Evolutionary conservation across 2,113 vertebrate genomes (phyloP).

Genomic region (Eclectus roratus): DNA sequence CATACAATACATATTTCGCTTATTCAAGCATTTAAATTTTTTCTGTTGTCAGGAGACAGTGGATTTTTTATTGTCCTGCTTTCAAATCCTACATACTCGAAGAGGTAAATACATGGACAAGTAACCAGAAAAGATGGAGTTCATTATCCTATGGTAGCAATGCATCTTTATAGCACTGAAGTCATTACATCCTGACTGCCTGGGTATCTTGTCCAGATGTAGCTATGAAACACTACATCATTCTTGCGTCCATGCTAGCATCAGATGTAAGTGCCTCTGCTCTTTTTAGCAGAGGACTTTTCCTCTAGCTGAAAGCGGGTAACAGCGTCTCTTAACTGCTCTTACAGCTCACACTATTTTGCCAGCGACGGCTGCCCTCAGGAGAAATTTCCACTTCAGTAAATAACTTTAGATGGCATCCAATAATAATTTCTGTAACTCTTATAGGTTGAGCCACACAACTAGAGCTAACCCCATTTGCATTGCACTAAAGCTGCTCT

Average conservation of each 20-base stretch:
- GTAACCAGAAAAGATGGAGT: background rate
- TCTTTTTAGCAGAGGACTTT: background rate
- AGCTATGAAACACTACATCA: background rate
- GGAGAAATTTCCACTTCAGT: background rate
- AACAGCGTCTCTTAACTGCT: background rate
- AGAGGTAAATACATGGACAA: background rate
- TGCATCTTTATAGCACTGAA: background rate
- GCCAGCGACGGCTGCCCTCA: background rate
- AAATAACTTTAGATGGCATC: background rate
- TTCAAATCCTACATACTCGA: background rate
- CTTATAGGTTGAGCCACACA: background rate
- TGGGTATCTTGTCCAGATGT: fast-evolving
- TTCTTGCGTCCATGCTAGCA: no score
- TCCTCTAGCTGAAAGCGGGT: background rate
- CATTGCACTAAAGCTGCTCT: fast-evolving
- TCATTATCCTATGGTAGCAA: fast-evolving
- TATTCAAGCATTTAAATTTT: background rate
- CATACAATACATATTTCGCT: background rate
- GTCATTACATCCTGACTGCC: background rate
- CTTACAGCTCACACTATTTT: background rate
- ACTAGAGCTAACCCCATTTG: background rate
- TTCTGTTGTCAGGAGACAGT: background rate
- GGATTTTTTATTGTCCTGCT: background rate
- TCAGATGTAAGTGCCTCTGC: fast-evolving
- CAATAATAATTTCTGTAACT: background rate